phyloP scores from a whole-genome alignment of 2,113 vertebrate genomes.

The Gobiocypris rarus region DNA sequence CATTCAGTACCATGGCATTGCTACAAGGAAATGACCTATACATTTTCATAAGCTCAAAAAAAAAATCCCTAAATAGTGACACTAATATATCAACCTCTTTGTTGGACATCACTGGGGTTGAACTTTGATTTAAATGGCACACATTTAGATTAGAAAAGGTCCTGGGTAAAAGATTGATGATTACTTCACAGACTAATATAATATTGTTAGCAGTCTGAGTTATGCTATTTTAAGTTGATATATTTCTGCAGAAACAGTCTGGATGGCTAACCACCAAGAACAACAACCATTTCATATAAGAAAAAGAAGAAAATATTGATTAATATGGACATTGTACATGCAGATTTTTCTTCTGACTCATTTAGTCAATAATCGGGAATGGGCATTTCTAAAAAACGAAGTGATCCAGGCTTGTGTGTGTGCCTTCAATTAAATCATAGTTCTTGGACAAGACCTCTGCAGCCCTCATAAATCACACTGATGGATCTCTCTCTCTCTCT shows the following conservation, averaged over 20 bases:
- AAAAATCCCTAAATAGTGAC: not conserved
- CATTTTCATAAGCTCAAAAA: not conserved
- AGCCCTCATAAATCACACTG: conserved; percentile 50
- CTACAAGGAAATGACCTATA: not conserved
- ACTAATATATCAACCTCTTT: not conserved
- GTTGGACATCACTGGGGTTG: not conserved
- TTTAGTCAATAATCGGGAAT: not conserved
- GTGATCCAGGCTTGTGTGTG: not conserved
- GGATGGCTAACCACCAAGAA: not conserved
- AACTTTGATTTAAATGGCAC: conserved; percentile 6
- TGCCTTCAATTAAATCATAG: conserved; percentile 47
- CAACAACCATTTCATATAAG: not conserved
- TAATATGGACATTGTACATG: conserved; percentile 1
- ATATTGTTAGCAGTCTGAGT: conserved; percentile 13
- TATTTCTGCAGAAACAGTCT: not conserved
- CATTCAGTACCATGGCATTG: too few species aligned
- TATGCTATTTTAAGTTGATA: conserved; percentile 5
- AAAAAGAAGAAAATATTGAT: not conserved
- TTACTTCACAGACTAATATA: conserved; percentile 3
- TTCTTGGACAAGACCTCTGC: conserved; percentile 36
- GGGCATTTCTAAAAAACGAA: conserved; percentile 10
- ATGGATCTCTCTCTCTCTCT: not conserved
- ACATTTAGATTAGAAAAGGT: conserved; percentile 12
- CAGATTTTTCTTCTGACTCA: not conserved
- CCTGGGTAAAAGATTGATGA: conserved; percentile 17